phyloP scores from a whole-genome alignment of 1,140 invertebrate genomes.

The Pseudomyrmex sp. region DNA sequence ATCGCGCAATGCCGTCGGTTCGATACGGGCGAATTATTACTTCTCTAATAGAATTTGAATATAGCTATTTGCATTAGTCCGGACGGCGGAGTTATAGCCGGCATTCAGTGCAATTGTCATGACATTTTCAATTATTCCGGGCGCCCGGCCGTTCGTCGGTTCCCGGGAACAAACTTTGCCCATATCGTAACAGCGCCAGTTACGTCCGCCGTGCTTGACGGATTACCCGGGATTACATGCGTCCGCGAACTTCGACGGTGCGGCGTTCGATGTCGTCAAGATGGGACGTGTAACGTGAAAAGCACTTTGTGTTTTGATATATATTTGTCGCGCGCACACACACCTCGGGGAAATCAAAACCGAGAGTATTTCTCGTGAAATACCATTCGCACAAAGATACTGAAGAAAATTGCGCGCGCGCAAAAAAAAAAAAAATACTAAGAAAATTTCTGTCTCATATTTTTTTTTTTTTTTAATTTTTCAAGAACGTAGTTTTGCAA shows the following conservation, averaged over 20 bases:
- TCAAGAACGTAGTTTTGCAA: no score
- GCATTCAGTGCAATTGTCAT: constrained; percentile 44
- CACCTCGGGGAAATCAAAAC: background rate
- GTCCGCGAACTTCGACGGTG: constrained; percentile 31
- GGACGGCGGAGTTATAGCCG: constrained; percentile 16
- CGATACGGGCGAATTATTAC: constrained; percentile 47
- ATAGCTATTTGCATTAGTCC: constrained; percentile 50
- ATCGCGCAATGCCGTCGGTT: constrained; percentile 8
- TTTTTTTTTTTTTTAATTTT: no score
- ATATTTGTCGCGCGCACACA: background rate
- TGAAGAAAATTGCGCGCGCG: no score
- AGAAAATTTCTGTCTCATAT: no score
- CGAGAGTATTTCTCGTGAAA: no score
- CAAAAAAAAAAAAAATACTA: no score
- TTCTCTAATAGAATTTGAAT: constrained; percentile 56
- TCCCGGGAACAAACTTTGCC: constrained; percentile 36
- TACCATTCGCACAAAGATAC: no score
- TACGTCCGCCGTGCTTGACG: constrained; percentile 41
- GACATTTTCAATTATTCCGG: constrained; percentile 57
- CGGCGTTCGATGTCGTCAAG: constrained; percentile 12
- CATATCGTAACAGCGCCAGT: constrained; percentile 47
- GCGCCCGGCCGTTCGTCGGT: constrained; percentile 5
- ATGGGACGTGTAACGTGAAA: background rate
- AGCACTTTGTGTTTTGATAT: background rate
- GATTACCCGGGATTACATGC: constrained; percentile 52